Conservation (phyloP, 2,113 vertebrate species). For the Pantherophis guttatus region DNA sequence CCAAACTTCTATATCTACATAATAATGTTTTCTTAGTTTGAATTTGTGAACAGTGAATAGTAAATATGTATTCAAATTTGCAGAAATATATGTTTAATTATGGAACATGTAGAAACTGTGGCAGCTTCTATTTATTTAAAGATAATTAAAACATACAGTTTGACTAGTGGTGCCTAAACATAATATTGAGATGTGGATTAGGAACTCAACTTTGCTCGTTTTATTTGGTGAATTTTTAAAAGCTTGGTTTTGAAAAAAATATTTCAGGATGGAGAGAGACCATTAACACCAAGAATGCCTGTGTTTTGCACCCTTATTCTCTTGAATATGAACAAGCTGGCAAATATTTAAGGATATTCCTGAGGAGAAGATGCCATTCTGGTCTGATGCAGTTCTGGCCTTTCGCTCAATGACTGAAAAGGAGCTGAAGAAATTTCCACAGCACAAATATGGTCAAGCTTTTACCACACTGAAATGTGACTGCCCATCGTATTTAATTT, state of each 20-base stretch:
- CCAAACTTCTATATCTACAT: background rate
- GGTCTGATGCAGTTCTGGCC: constrained; percentile 83
- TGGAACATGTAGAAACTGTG: background rate
- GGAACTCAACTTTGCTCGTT: background rate
- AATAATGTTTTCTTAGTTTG: background rate
- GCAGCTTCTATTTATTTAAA: background rate
- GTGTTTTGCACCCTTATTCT: background rate
- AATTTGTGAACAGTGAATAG: background rate
- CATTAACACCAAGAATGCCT: background rate
- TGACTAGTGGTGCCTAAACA: background rate
- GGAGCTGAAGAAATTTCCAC: constrained; percentile 83
- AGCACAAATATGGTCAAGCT: constrained; percentile 80
- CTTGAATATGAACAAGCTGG: constrained; percentile 70
- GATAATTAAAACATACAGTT: background rate
- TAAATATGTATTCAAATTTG: background rate
- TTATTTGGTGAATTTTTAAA: background rate
- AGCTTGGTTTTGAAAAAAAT: background rate
- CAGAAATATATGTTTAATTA: background rate
- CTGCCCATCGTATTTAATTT: constrained; percentile 80
- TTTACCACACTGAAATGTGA: constrained; percentile 91
- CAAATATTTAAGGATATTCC: constrained; percentile 83
- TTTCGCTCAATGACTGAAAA: constrained; percentile 79
- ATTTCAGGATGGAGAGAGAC: background rate
- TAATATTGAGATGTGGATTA: background rate
- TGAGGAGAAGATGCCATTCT: constrained; percentile 75